Evolutionary conservation across 2,797 vertebrate species (phyloP), one percentile per base, ranked within the genome.

Genomic region (Erpetoichthys calabaricus): DNA sequence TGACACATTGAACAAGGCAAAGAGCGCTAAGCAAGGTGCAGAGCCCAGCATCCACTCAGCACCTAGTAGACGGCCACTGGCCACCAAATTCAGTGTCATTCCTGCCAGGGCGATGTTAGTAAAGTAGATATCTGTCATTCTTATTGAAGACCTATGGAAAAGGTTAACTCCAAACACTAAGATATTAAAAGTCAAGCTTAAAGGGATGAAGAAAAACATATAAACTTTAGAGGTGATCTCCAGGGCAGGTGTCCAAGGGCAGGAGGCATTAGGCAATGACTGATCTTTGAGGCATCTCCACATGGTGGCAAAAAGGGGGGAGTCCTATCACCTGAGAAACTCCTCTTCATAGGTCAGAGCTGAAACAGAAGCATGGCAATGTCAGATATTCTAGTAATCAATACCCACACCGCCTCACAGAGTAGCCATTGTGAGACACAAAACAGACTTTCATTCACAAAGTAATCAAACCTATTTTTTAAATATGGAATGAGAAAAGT

Each of bases 61-160:
- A 1, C 60, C 25, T 10, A 59, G 60, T 3, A 58, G 56, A 8
- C 53, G 49, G 2, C 57, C 42, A 3, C 47, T 53, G 42, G 57
- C 51, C 7, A 58, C 60, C 5, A 60, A 8, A 45, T 51, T 51
- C 3, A 57, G 57, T 10, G 59, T n/a, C 45, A 62, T 43, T 42
- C 56, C 53, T 8, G 60, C 60, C 44, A 62, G 7, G 2, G 50
- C 57, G 49, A 62, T 56, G n/a, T 53, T 62, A 45, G 56, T 52
- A 44, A 62, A 62, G 57, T 62, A 62, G 56, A 62, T 46, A n/a
- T 62, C 60, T 0, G 51, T 50, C 50, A 57, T 52, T 44, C 41
- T 47, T 44, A 62, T 59, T 49, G 60, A 53, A 9, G 41, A 5
- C 42, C 50, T 50, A 10, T 62, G 56, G 4, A 45, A 9, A 5